phyloP scores from a whole-genome alignment of 2,797 vertebrate genomes.

The Chanos chanos region DNA sequence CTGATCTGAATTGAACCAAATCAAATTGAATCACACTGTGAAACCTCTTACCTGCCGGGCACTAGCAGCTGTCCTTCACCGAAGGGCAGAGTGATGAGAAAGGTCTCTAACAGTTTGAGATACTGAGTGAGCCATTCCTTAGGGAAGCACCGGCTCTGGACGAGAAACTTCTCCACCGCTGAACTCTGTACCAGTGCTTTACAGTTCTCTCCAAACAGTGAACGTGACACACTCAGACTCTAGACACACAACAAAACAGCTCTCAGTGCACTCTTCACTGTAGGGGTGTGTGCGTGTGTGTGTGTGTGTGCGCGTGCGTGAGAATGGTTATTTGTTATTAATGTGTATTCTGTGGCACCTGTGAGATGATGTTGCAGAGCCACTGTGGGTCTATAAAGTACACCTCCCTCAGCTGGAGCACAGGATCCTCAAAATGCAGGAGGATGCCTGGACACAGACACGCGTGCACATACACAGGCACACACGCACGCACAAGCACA shows the following conservation, averaged over 20 bases:
- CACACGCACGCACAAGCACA: conserved; percentile 2
- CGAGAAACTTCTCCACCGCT: conserved; percentile 81
- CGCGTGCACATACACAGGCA: neutral
- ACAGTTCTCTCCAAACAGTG: conserved; percentile 75
- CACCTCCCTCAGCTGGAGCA: conserved; percentile 84
- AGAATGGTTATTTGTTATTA: no score
- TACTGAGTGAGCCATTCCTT: conserved; percentile 82
- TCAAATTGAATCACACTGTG: no score
- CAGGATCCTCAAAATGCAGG: conserved; percentile 93
- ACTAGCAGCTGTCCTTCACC: conserved; percentile 88
- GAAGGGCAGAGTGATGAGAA: conserved; percentile 90
- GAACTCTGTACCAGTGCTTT: conserved; percentile 84
- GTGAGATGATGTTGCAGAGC: conserved; percentile 92
- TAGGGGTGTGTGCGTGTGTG: neutral
- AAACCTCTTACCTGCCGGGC: conserved; percentile 81
- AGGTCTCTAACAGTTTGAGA: conserved; percentile 92
- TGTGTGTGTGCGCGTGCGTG: conserved; percentile 1
- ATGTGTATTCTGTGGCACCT: no score
- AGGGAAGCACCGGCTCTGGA: conserved; percentile 83
- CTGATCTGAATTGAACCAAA: no score
- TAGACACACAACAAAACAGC: neutral
- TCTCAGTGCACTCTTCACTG: neutral
- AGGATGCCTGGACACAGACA: conserved; percentile 77
- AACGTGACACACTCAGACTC: conserved; percentile 12
- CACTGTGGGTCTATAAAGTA: conserved; percentile 95